Base-by-base conservation (phyloP, 1,140 invertebrate species). In the Apolygus lucorum region DNA sequence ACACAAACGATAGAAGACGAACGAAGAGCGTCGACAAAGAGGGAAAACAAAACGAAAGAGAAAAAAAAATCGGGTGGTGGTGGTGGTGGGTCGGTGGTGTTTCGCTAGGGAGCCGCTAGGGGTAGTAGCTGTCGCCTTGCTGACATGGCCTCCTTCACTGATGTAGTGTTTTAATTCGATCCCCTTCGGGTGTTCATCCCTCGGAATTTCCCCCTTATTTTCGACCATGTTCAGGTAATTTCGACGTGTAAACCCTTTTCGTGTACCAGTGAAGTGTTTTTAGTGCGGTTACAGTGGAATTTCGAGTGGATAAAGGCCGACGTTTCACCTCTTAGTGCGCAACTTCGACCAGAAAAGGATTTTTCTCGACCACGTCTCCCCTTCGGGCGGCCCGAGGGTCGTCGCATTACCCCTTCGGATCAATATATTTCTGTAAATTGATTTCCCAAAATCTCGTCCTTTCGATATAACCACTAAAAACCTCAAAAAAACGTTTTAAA, bases 81-180 rank as follows among this genome's bases (percentile, higher is more conserved):
- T 59, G 54, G 54, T 59, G 54, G 54, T 24, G 54, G 54, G 54
- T 59, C 22, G 54, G 54, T 59, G 54, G 54, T 59, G 54, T 8
- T 59, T 59, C 54, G 54, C 2, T 4, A 59, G 13, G 54, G 54
- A 59, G 54, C 54, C 54, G 54, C 54, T 59, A 59, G 54, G 54
- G 54, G 54, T 59, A 59, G 54, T 59, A 59, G 54, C 22, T 59
- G 54, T 59, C 54, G 54, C 54, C 17, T 59, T 59, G 54, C 54
- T 59, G 54, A 59, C 54, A 59, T 59, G 54, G 54, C 54, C 54
- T 59, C 54, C 54, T 59, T 59, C 54, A 24, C 54, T 24, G 54
- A 59, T 59, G 54, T 59, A 59, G 54, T 59, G 54, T 59, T 59
- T 59, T 59, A 59, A 59, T 59, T 59, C 54, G 54, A 59, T 59